Base-by-base conservation (phyloP, 1,140 invertebrate genomes). In the Drosophila sulfurigaster region DNA sequence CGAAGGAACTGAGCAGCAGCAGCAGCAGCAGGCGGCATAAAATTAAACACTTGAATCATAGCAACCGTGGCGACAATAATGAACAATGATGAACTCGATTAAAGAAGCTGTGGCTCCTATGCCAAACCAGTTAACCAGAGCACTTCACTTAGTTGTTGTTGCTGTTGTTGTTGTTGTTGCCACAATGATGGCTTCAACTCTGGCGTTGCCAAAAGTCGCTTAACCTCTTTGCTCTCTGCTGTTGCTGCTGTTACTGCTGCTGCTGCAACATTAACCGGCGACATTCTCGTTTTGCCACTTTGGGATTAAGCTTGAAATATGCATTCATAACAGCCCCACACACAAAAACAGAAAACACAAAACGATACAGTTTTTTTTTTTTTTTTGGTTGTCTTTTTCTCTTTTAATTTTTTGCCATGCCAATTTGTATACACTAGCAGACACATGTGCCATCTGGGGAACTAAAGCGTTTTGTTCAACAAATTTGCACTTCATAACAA, bases 251-350 rank as follows among this genome's bases (percentile, higher is more conserved):
- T 30, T 30, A 5, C 63, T 25, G 28, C 64, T 41, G 52, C 25
- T 28, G 45, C 80, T 81, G 82, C 82, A 79, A 86, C 82, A 86
- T 87, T 87, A 56, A 48, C 71, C 75, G 74, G 80, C 77, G 76
- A 89, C 83, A 86, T 87, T 87, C 83, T 88, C 85, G 83, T 87
- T 87, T 88, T 87, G 83, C 83, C 85, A 87, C 83, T 87, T 87
- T 87, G 80, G 82, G 83, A 87, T 87, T 87, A 87, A 87, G 80
- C 80, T 82, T 88, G 78, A 87, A 87, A 87, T 87, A 88, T 87
- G 83, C 81, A 87, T 89, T 87, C 74, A 87, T 87, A 87, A 87
- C 82, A 54, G 51, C 57, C 10, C n/a, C 48, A 38, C 35, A 32
- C 35, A 38, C 35, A 38, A 8, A 38, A 8, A 38, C 7, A 38